phyloP scores from a whole-genome alignment of 2,797 vertebrate species.

The Argya squamiceps region DNA sequence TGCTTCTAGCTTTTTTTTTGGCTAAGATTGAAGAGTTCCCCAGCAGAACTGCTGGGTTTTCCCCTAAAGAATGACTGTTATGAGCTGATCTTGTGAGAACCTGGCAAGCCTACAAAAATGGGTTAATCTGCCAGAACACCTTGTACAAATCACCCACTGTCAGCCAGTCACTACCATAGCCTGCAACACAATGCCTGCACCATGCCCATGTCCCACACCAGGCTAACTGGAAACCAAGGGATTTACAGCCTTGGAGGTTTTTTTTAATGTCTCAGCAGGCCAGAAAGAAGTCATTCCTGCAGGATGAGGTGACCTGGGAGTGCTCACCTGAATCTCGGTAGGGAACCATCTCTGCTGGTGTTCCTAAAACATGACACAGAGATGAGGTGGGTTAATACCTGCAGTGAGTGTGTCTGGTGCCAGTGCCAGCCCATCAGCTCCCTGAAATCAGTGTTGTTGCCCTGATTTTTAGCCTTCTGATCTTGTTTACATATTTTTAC shows the following conservation, averaged over 20 bases:
- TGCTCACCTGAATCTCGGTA: conserved; percentile 11
- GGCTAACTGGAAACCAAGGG: neutral
- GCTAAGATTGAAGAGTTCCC: neutral
- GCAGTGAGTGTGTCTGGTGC: neutral
- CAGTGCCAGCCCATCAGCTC: neutral
- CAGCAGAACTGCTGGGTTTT: neutral
- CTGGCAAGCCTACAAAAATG: neutral
- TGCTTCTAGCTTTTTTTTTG: neutral
- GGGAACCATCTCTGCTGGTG: conserved; percentile 31
- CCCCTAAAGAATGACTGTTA: neutral
- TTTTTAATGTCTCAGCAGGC: neutral
- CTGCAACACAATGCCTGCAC: neutral
- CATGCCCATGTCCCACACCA: neutral
- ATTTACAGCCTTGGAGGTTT: neutral
- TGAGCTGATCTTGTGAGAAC: neutral
- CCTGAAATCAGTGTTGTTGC: neutral
- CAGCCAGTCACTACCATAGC: neutral
- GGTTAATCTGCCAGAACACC: neutral
- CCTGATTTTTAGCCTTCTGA: too few relatives aligned
- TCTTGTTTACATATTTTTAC: too few relatives aligned
- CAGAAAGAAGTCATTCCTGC: neutral
- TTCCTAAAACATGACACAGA: conserved; percentile 23
- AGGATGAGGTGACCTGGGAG: neutral
- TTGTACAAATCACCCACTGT: neutral
- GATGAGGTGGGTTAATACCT: neutral